These are phyloP conservation scores for Latrodectus geometricus DNA, from an alignment of 1,140 invertebrate genomes.

Conservation along the genomic window DNA sequence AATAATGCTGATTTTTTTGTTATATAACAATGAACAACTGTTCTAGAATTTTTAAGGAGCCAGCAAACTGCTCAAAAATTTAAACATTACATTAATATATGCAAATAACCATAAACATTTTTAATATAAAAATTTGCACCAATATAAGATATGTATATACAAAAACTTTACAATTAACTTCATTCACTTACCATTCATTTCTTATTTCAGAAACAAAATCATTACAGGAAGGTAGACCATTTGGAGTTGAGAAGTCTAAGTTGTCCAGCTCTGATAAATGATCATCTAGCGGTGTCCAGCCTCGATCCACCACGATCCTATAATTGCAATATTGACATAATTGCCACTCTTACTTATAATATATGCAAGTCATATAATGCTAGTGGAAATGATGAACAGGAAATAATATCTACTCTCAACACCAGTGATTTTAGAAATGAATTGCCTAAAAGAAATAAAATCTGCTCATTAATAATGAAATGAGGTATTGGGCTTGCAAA, in stretches of 20 bases:
- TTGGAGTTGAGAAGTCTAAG: slow-evolving; percentile 43
- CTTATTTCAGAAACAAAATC: slow-evolving; percentile 65
- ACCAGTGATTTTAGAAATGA: slow-evolving; percentile 35
- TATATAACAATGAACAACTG: background rate
- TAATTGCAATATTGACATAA: slow-evolving; percentile 62
- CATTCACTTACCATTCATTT: slow-evolving; percentile 65
- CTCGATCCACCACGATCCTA: slow-evolving; percentile 83
- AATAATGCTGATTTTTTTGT: too few relatives aligned
- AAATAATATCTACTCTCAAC: slow-evolving; percentile 18
- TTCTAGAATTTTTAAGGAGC: too few relatives aligned
- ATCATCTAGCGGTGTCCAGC: slow-evolving; percentile 78
- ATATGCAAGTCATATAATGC: slow-evolving; percentile 38
- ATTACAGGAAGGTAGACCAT: slow-evolving; percentile 60
- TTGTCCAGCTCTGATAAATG: slow-evolving; percentile 77
- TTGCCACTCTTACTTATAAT: slow-evolving; percentile 27
- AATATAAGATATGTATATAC: background rate
- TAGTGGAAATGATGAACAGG: slow-evolving; percentile 17
- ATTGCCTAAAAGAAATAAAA: slow-evolving; percentile 31
- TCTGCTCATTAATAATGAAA: slow-evolving; percentile 2
- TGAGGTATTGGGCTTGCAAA: background rate
- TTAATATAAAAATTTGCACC: background rate
- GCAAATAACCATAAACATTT: background rate
- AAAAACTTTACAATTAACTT: background rate
- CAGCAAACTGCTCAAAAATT: background rate
- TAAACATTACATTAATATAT: background rate